These are phyloP conservation scores for Clarias magur DNA, from an alignment of 2,113 vertebrate species.

Conservation along the genomic window DNA sequence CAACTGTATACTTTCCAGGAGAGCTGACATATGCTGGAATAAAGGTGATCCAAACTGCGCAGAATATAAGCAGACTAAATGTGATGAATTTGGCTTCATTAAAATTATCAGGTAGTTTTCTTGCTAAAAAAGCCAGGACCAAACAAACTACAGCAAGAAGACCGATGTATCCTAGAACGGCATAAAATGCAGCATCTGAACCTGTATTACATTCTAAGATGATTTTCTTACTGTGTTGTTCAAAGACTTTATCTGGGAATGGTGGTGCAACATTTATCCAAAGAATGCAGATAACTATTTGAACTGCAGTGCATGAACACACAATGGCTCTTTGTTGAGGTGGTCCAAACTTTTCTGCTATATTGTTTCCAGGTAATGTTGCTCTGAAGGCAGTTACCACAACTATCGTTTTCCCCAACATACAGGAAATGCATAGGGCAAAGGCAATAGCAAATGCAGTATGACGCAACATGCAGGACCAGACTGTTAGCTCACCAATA, in stretches of 20 bases:
- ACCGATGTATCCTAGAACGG: constrained; percentile 59
- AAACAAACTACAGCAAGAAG: constrained; percentile 55
- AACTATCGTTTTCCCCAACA: constrained; percentile 61
- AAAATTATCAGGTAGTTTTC: constrained; percentile 63
- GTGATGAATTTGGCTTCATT: constrained; percentile 67
- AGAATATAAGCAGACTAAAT: constrained; percentile 64
- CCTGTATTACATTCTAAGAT: constrained; percentile 70
- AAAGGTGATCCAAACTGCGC: constrained; percentile 67
- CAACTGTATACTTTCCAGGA: constrained; percentile 71
- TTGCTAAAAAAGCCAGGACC: constrained; percentile 59
- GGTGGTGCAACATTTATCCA: constrained; percentile 71
- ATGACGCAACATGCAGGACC: constrained; percentile 69
- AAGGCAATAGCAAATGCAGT: constrained; percentile 60
- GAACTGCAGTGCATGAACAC: constrained; percentile 66
- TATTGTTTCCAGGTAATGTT: constrained; percentile 55
- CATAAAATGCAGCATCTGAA: constrained; percentile 57
- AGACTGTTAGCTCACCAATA: constrained; percentile 62
- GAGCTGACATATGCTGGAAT: constrained; percentile 70
- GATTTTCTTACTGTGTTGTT: constrained; percentile 64
- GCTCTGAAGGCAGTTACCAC: constrained; percentile 60
- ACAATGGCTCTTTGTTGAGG: constrained; percentile 59
- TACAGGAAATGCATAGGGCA: constrained; percentile 60
- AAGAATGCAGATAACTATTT: constrained; percentile 68
- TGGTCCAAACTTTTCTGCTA: constrained; percentile 55
- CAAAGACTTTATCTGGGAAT: constrained; percentile 65